Evolutionary conservation across 2,113 vertebrate species (phyloP).

Genomic region (Scophthalmus maximus): DNA sequence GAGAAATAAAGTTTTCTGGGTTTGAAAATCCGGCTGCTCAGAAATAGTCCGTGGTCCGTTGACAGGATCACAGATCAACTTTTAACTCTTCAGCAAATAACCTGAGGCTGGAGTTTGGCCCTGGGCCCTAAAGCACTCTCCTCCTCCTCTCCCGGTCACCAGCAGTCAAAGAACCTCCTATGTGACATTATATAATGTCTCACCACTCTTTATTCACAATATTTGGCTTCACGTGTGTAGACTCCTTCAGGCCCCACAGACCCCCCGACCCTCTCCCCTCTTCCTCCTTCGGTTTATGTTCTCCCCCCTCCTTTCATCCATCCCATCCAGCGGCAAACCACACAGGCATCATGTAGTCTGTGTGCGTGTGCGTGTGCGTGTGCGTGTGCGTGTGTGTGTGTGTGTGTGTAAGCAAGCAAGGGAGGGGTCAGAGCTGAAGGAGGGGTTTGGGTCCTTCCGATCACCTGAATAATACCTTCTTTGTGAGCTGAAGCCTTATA

Average conservation of each 20-base stretch:
- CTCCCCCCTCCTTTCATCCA: constrained; percentile 18
- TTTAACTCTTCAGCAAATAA: constrained; percentile 39
- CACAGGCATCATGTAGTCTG: constrained; percentile 27
- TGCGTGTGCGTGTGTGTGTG: constrained; percentile 16
- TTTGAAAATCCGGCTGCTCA: no score
- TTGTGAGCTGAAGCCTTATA: constrained; percentile 80
- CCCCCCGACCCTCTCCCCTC: constrained; percentile 31
- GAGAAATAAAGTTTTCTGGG: no score
- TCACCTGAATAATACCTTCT: constrained; percentile 77
- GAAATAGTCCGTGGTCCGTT: no score
- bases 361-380: constrained; percentile 26
- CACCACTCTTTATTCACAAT: constrained; percentile 22
- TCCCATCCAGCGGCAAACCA: constrained; percentile 26
- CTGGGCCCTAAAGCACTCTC: constrained; percentile 9
- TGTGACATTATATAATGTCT: constrained; percentile 75
- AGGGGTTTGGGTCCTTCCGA: constrained; percentile 22
- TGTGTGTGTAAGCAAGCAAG: constrained; percentile 16
- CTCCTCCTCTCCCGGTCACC: constrained; percentile 37
- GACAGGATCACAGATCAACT: constrained; percentile 24
- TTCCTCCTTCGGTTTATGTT: constrained; percentile 46
- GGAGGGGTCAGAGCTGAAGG: constrained; percentile 29
- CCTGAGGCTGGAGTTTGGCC: constrained; percentile 13
- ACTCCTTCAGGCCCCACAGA: constrained; percentile 43
- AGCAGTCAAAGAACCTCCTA: constrained; percentile 78
- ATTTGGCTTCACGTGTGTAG: constrained; percentile 57